Base-by-base conservation (phyloP, 2,888 invertebrate species). In the Steinernema carpocapsae region DNA sequence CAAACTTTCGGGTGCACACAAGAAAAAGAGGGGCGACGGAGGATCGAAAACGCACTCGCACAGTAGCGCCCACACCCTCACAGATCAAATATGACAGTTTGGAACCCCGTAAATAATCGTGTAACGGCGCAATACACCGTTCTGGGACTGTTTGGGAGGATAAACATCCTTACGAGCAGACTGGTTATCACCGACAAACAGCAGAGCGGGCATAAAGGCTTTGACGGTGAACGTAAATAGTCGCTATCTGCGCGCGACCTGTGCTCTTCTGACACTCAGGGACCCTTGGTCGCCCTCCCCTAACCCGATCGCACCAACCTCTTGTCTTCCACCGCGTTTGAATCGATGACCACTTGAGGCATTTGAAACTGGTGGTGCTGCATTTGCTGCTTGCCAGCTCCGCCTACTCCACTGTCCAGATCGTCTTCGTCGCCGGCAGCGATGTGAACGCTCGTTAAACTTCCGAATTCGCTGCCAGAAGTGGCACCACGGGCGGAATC, bases 361-460 rank as follows among this genome's bases (percentile, higher is more conserved):
- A 64, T 64, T n/a, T 64, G 64, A 26, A 64, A 64, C 64, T 64
- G 64, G 19, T 64, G 64, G 32, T 64, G 64, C 64, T 64, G 64
- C 64, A 64, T 29, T 64, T 64, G 64, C 12, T 52, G 52, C 37
- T 64, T 64, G 29, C 29, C 64, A 1, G 64, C 64, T 32, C 64
- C 64, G 12, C 79, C 79, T 70, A 80, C 83, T 24, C 80, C 80
- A 37, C 78, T 78, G 75, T 80, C 80, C 52, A 80, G 72, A 74
- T 80, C 80, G 79, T 81, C 80, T 26, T 45, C 72, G 56, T 80
- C 80, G 24, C 46, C 70, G 48, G 79, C 78, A 32, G 70, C 79
- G 72, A 80, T 75, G 46, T 77, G 80, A 48, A 81, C 64, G 32
- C 74, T 75, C 43, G 77, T 81, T 72, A 80, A 32, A 42, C 76